phyloP scores from a whole-genome alignment of 2,888 invertebrate genomes.

The Caenorhabditis doughertyi region DNA sequence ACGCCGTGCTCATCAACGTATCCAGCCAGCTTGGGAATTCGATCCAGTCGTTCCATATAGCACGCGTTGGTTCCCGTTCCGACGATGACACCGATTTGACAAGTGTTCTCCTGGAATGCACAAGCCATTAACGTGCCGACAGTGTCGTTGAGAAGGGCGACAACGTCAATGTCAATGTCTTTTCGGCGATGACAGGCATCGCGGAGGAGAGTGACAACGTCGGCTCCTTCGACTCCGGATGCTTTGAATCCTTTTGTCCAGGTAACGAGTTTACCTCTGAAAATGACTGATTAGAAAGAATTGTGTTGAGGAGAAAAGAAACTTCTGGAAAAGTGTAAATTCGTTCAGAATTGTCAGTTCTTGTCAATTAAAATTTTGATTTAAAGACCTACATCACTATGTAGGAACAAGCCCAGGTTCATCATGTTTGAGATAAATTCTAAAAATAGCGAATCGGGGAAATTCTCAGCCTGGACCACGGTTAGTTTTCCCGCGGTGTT shows the following conservation, averaged over 20 bases:
- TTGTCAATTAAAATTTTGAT: no score
- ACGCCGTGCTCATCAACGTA: slow-evolving; percentile 73
- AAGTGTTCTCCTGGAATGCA: slow-evolving; percentile 91
- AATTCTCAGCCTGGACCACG: no score
- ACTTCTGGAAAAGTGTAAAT: no score
- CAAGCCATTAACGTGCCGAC: slow-evolving; percentile 98
- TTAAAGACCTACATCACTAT: no score
- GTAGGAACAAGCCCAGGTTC: no score
- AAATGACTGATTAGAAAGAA: not conserved
- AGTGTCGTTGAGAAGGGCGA: slow-evolving; percentile 96
- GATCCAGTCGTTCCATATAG: slow-evolving; percentile 84
- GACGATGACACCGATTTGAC: slow-evolving; percentile 89
- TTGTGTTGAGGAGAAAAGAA: no score
- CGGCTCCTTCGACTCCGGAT: slow-evolving; percentile 84
- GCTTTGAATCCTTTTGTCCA: slow-evolving; percentile 85
- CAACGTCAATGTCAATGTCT: slow-evolving; percentile 94
- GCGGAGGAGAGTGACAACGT: slow-evolving; percentile 84
- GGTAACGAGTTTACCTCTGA: slow-evolving; percentile 83
- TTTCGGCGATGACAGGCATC: slow-evolving; percentile 84
- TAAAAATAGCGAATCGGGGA: no score
- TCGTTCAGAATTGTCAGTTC: no score
- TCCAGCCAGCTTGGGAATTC: slow-evolving; percentile 77
- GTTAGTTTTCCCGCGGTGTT: no score
- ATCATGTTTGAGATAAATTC: no score
- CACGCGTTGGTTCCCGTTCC: slow-evolving; percentile 85